These are phyloP conservation scores for Damaliscus lunatus DNA, from an alignment of 2,113 vertebrate genomes.

Conservation along the genomic window DNA sequence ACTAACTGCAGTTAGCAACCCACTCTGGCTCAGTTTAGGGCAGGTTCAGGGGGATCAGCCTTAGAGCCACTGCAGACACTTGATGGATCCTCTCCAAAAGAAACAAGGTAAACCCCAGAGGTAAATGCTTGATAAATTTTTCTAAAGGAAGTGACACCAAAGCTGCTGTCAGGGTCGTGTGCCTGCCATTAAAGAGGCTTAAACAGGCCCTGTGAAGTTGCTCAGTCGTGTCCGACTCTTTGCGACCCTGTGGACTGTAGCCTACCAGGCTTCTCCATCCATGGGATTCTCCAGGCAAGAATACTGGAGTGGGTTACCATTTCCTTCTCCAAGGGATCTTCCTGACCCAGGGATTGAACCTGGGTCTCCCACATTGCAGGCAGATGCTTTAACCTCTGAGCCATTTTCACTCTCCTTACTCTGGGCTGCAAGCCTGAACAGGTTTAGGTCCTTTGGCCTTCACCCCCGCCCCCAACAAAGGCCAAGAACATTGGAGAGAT, in stretches of 20 bases:
- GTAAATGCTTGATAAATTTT: not conserved
- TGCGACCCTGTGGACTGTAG: too few species aligned
- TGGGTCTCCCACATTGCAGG: too few species aligned
- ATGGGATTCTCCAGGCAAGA: too few species aligned
- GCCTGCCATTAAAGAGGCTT: not conserved
- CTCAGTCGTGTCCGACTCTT: too few species aligned
- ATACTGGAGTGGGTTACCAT: too few species aligned
- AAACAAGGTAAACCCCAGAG: constrained; percentile 18
- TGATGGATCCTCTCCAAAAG: constrained; percentile 11
- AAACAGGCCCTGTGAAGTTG: not conserved
- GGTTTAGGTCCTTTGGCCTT: not conserved
- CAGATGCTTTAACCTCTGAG: too few species aligned
- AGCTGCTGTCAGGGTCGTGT: not conserved
- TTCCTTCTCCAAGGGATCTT: too few species aligned
- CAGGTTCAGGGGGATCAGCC: not conserved
- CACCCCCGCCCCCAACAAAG: not conserved
- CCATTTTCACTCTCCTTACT: not conserved
- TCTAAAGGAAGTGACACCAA: constrained; percentile 17
- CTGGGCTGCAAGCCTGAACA: constrained; percentile 17
- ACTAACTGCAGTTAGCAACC: not conserved
- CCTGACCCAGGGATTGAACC: too few species aligned
- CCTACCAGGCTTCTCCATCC: too few species aligned
- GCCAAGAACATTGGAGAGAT: not conserved
- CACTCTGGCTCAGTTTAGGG: not conserved
- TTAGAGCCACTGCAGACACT: not conserved